Conservation (phyloP, 2,888 invertebrate species). For the Mesochorus sp. region DNA sequence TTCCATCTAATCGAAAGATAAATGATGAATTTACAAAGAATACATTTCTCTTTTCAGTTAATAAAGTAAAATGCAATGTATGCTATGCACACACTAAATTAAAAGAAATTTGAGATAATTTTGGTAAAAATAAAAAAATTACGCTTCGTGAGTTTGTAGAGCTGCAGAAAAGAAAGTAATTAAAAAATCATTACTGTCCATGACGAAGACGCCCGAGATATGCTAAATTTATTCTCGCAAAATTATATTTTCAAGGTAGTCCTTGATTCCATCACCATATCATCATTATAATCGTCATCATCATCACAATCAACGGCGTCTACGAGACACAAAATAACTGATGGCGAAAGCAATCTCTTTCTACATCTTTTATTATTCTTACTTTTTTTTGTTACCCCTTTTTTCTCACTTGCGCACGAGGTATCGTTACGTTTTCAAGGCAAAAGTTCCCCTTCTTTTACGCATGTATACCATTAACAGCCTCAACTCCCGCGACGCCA, state of each 20-base stretch:
- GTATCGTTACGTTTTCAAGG: conserved; percentile 56
- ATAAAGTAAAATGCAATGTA: neutral
- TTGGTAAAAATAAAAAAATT: conserved; percentile 35
- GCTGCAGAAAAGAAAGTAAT: conserved; percentile 41
- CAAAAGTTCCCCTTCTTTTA: conserved; percentile 40
- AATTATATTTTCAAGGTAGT: conserved; percentile 54
- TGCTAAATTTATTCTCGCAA: conserved; percentile 39
- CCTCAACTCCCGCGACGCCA: conserved; percentile 48
- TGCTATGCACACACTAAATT: neutral
- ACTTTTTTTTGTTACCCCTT: conserved; percentile 12
- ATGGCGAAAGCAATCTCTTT: conserved; percentile 56
- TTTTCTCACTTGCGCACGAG: conserved; percentile 11
- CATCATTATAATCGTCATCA: neutral
- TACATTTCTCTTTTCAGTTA: neutral
- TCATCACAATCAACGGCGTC: neutral
- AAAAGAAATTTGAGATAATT: neutral
- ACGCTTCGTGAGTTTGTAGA: conserved; percentile 1
- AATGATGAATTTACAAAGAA: conserved; percentile 25
- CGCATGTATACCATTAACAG: conserved; percentile 55
- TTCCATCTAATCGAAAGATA: neutral
- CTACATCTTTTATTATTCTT: conserved; percentile 17
- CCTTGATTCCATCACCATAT: conserved; percentile 16
- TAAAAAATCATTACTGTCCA: conserved; percentile 31
- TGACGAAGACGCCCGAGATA: neutral
- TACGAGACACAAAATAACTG: neutral